Evolutionary conservation across 2,113 vertebrate species (phyloP).

Genomic region (Neotoma lepida): DNA sequence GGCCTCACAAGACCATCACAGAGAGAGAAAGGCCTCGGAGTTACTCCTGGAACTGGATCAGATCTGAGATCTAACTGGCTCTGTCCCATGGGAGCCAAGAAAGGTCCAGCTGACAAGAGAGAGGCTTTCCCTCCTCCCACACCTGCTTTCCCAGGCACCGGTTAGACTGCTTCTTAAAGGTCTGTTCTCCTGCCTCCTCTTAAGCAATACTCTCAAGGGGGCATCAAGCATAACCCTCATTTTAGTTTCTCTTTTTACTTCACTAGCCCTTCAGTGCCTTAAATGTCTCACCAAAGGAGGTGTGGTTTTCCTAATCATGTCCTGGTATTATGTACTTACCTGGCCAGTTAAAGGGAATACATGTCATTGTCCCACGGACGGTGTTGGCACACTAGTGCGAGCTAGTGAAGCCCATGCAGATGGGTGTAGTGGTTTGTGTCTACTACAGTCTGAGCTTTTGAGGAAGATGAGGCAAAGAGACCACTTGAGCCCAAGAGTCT

Average conservation of each 20-base stretch:
- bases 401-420: neutral
- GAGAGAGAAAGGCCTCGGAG: neutral
- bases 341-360: neutral
- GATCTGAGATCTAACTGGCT: neutral
- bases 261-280: neutral
- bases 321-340: neutral
- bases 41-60: neutral
- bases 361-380: neutral
- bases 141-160: neutral
- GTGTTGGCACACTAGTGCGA: neutral
- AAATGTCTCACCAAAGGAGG: neutral
- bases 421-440: neutral
- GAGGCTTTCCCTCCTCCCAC: neutral
- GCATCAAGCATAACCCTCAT: neutral
- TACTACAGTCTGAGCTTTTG: neutral
- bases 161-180: neutral
- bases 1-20: neutral
- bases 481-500: neutral
- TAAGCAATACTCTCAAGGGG: neutral
- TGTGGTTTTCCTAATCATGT: neutral
- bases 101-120: neutral
- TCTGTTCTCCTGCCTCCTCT: neutral
- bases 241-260: slow-evolving; percentile 18
- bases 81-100: neutral
- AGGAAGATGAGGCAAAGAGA: neutral